These are phyloP conservation scores for Virgularia gustaviana DNA, from an alignment of 92 coral and sea anemone species.

Conservation along the genomic window DNA sequence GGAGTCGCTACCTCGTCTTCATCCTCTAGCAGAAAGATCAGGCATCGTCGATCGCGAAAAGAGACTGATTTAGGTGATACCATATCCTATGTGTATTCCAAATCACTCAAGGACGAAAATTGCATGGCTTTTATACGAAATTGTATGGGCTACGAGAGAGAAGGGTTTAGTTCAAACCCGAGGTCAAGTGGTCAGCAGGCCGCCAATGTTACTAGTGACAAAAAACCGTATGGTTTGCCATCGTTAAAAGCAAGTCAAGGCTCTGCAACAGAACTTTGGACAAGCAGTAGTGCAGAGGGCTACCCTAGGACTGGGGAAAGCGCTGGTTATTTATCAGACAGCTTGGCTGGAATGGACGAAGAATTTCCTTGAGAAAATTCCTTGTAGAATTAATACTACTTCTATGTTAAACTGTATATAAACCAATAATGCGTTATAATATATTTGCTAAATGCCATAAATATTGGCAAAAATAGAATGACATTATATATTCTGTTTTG, in stretches of 20 bases:
- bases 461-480: no score
- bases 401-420: no score
- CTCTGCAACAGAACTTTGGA: no score
- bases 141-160: conserved; percentile 1
- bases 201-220: conserved; percentile 3
- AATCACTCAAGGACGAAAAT: conserved; percentile 27
- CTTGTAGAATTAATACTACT: no score
- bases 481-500: background rate
- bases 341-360: conserved; percentile 13
- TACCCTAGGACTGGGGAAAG: background rate
- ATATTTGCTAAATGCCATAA: background rate
- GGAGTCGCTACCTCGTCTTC: background rate
- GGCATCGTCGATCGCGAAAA: background rate
- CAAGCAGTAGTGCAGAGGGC: no score
- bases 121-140: conserved; percentile 34
- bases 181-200: background rate
- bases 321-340: background rate
- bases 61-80: conserved; percentile 1
- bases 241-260: conserved; percentile 10
- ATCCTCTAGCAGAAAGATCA: background rate
- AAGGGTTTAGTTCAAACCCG: background rate
- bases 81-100: conserved; percentile 33
- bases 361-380: background rate
- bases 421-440: background rate
- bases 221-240: conserved; percentile 36